phyloP scores from a whole-genome alignment of 2,888 invertebrate genomes.

The Branchipolynoe longqiensis region DNA sequence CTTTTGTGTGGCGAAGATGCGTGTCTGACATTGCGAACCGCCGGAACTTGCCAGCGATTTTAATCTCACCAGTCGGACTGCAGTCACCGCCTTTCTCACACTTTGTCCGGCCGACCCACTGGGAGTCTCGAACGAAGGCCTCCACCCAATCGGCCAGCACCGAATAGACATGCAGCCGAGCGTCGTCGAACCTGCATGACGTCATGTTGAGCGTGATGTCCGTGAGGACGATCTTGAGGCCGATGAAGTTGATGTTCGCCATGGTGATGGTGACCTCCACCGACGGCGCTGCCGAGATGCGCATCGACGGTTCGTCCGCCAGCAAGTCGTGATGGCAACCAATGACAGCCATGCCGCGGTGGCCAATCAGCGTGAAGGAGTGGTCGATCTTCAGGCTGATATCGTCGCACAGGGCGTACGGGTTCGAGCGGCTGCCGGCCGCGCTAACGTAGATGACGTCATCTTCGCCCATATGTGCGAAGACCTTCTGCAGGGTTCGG shows the following conservation, averaged over 20 bases:
- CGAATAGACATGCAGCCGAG: slow-evolving; percentile 44
- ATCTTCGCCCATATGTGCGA: slow-evolving; percentile 33
- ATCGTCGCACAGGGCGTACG: slow-evolving; percentile 40
- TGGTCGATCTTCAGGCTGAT: slow-evolving; percentile 9
- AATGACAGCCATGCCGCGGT: background rate
- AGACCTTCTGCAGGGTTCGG: slow-evolving; percentile 34
- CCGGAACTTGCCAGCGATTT: slow-evolving; percentile 42
- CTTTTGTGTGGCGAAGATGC: slow-evolving; percentile 50
- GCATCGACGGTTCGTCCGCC: slow-evolving; percentile 30
- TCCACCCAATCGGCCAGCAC: slow-evolving; percentile 2
- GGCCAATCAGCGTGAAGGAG: slow-evolving; percentile 34
- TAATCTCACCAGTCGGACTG: slow-evolving; percentile 51
- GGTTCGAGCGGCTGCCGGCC: background rate
- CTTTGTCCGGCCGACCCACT: slow-evolving; percentile 53
- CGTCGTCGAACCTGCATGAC: slow-evolving; percentile 39
- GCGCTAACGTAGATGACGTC: slow-evolving; percentile 8
- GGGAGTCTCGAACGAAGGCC: background rate
- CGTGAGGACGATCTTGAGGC: slow-evolving; percentile 37
- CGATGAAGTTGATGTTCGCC: slow-evolving; percentile 1
- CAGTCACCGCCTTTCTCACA: slow-evolving; percentile 31
- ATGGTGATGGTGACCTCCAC: slow-evolving; percentile 17
- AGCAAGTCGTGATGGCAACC: background rate
- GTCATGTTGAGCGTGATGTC: slow-evolving; percentile 32
- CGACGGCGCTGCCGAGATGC: background rate
- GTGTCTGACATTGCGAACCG: slow-evolving; percentile 21